Percentiles rank a stretch among this genome's conserved stretches.
Conservation (phyloP, 1,140 invertebrate genomes). For the Nixonia krombeini region DNA sequence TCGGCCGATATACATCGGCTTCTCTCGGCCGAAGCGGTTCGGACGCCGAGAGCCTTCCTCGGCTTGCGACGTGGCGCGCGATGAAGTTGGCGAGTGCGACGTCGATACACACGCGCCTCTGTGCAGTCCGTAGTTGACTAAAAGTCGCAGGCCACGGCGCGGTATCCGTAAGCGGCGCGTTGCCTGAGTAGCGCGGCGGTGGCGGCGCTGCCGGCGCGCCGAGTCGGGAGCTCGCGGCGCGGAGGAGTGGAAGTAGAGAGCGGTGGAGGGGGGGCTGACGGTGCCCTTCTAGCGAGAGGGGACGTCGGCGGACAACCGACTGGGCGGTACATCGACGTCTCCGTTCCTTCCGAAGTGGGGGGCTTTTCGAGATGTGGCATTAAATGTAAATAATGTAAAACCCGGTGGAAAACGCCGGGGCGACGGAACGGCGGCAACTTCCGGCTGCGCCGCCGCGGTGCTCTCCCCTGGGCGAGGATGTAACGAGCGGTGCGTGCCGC, state of each 20-base stretch:
- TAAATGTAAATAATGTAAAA: constrained; percentile 1
- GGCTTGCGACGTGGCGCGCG: too few species aligned
- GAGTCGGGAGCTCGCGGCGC: neutral
- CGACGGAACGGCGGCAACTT: too few species aligned
- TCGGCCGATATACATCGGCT: too few species aligned
- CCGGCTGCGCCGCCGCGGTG: neutral
- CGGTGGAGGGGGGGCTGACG: neutral
- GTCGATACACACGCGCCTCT: neutral
- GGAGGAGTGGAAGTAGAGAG: too few species aligned
- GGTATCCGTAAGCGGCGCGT: too few species aligned
- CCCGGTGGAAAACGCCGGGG: too few species aligned
- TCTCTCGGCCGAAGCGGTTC: too few species aligned
- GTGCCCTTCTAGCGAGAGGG: constrained; percentile 6
- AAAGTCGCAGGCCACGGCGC: too few species aligned
- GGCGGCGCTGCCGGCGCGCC: neutral
- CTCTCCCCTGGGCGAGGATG: neutral
- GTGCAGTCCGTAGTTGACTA: neutral
- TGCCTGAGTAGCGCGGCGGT: neutral
- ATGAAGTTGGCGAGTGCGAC: neutral
- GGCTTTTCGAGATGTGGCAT: neutral
- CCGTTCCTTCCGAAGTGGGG: neutral
- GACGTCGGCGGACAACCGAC: neutral
- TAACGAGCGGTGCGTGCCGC: constrained; percentile 4
- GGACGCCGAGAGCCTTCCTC: too few species aligned
- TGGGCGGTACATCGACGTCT: constrained; percentile 4